Conservation (phyloP, 2,113 vertebrate genomes). For the Chaenogobius annularis region DNA sequence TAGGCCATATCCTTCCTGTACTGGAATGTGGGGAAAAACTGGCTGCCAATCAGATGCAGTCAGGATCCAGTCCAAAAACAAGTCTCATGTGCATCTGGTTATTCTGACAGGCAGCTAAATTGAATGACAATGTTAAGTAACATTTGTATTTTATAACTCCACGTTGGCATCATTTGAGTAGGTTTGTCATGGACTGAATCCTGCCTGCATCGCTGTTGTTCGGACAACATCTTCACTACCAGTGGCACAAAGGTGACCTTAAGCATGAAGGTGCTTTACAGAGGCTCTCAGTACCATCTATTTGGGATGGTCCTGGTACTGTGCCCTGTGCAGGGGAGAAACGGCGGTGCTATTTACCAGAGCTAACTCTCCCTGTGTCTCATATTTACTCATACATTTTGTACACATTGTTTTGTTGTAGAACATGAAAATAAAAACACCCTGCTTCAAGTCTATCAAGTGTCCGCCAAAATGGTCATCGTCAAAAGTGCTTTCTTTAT, state of each 20-base stretch:
- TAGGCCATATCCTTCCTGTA: conserved; percentile 38
- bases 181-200: conserved; percentile 43
- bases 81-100: conserved; percentile 33
- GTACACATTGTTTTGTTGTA: conserved; percentile 62
- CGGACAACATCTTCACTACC: conserved; percentile 28
- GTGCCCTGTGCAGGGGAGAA: conserved; percentile 20
- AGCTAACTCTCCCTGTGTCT: conserved; percentile 46
- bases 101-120: conserved; percentile 8
- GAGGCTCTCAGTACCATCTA: conserved; percentile 21
- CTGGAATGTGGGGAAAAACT: conserved; percentile 8
- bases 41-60: conserved; percentile 25
- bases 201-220: conserved; percentile 5
- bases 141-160: neutral
- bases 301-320: conserved; percentile 34
- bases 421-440: conserved; percentile 73
- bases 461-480: conserved; percentile 38
- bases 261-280: conserved; percentile 26
- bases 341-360: conserved; percentile 49
- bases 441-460: conserved; percentile 54
- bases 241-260: conserved; percentile 25
- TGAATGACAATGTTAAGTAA: neutral
- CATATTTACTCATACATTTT: conserved; percentile 45
- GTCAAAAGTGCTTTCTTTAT: conserved; percentile 13
- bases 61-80: conserved; percentile 38
- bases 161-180: neutral